Percentiles rank a stretch among this genome's conserved stretches.
Evolutionary conservation across 1,140 invertebrate genomes (phyloP).

Genomic region (Habropoda laboriosa): DNA sequence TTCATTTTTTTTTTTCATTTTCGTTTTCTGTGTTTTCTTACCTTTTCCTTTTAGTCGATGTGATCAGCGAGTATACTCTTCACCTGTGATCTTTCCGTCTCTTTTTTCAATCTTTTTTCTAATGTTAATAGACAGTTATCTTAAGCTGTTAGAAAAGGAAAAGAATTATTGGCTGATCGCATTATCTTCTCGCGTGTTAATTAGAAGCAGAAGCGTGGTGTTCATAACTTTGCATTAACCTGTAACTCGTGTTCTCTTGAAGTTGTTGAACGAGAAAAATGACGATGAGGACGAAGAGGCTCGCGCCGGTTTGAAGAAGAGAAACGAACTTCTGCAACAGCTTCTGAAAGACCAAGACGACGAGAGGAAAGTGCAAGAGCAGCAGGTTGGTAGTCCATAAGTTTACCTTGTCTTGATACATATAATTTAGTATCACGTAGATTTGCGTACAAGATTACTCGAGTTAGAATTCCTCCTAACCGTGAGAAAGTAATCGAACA

Average conservation of each 20-base stretch:
- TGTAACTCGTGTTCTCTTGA: slow-evolving; percentile 62
- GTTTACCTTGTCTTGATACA: slow-evolving; percentile 55
- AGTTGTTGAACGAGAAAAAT: slow-evolving; percentile 93
- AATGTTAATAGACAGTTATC: not conserved
- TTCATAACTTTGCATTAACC: too few species aligned
- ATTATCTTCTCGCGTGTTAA: too few species aligned
- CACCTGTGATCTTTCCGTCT: too few species aligned
- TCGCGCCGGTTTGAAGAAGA: slow-evolving; percentile 83
- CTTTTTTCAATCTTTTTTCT: not conserved
- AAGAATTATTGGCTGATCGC: not conserved
- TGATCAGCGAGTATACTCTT: not conserved
- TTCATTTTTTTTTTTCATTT: not conserved
- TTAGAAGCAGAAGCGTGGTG: not conserved
- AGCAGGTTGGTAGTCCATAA: slow-evolving; percentile 63
- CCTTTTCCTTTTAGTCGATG: not conserved
- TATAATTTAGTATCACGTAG: too few species aligned
- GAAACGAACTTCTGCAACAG: slow-evolving; percentile 90
- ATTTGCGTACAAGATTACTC: not conserved
- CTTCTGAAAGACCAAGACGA: slow-evolving; percentile 86
- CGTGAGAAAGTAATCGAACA: too few species aligned
- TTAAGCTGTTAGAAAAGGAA: not conserved
- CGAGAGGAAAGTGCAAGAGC: slow-evolving; percentile 74
- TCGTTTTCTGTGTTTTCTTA: not conserved
- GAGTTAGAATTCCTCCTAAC: not conserved
- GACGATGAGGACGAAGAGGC: slow-evolving; percentile 89